A percentile compares a stretch with the other conserved stretches of the same genome.
These are phyloP conservation scores for Mechanitis messenoides DNA, from an alignment of 2,888 invertebrate species.

Conservation along the genomic window DNA sequence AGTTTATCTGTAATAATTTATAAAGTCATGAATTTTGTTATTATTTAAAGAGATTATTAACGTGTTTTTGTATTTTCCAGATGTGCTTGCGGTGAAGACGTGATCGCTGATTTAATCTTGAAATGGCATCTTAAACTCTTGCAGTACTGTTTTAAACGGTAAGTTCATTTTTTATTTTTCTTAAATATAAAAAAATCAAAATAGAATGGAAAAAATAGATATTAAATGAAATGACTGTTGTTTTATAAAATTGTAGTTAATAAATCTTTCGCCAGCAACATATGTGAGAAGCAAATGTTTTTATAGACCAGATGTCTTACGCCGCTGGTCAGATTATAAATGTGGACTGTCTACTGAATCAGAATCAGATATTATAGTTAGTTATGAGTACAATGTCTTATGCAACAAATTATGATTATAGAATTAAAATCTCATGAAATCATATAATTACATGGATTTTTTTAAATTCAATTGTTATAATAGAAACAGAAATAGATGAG, in stretches of 20 bases:
- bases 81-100: constrained; percentile 55
- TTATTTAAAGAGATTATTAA: constrained; percentile 13
- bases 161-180: constrained; percentile 15
- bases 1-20: too few species aligned
- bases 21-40: not conserved
- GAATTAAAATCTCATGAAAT: too few species aligned
- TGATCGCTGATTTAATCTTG: constrained; percentile 35
- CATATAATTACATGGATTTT: too few species aligned
- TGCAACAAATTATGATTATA: too few species aligned
- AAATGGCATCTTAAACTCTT: constrained; percentile 50
- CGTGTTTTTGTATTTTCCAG: constrained; percentile 44
- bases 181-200: too few species aligned
- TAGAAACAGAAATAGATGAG: too few species aligned
- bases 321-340: too few species aligned
- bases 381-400: too few species aligned
- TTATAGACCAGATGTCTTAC: constrained; percentile 15
- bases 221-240: constrained; percentile 6
- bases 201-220: not conserved
- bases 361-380: too few species aligned
- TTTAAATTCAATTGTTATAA: too few species aligned
- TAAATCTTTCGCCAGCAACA: constrained; percentile 9
- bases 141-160: constrained; percentile 29
- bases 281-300: constrained; percentile 15
- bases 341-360: too few species aligned
- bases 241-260: constrained; percentile 3